phyloP scores from a whole-genome alignment of 2,113 vertebrate species.

The Scophthalmus maximus region DNA sequence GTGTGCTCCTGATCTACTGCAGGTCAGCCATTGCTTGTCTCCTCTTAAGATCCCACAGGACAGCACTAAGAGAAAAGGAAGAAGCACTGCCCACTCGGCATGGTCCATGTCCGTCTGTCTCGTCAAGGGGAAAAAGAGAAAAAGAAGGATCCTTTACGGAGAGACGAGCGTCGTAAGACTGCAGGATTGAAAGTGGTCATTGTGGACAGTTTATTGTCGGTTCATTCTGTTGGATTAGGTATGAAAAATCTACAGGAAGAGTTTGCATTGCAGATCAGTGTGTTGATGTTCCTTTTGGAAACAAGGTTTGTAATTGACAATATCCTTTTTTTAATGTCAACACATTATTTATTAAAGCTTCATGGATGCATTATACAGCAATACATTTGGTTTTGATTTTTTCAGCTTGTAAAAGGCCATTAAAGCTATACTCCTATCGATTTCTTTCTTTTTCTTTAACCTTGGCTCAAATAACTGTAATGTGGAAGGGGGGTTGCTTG shows the following conservation, averaged over 20 bases:
- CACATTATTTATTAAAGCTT: not conserved
- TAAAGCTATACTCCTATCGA: not conserved
- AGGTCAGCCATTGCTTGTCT: conserved; percentile 62
- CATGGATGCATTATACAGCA: not conserved
- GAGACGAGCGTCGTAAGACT: not conserved
- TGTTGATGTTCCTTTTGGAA: not conserved
- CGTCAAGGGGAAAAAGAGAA: conserved; percentile 4
- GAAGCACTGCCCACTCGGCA: conserved; percentile 45
- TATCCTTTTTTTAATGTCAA: not conserved
- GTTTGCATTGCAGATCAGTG: not conserved
- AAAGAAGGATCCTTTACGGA: not conserved
- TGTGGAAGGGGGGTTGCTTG: not conserved
- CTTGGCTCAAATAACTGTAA: not conserved
- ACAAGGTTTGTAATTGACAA: not conserved
- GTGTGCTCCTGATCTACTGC: conserved; percentile 48
- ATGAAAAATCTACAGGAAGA: not conserved
- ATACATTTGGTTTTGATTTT: not conserved
- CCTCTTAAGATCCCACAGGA: conserved; percentile 52
- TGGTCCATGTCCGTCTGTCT: conserved; percentile 26
- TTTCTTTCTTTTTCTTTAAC: not conserved
- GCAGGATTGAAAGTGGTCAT: not conserved
- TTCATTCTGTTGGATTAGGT: too few relatives aligned
- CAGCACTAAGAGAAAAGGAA: conserved; percentile 29
- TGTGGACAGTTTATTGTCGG: too few relatives aligned
- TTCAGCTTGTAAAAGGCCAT: not conserved